These are phyloP conservation scores for Agonopterix arenella DNA, from an alignment of 2,888 invertebrate species.

Conservation along the genomic window DNA sequence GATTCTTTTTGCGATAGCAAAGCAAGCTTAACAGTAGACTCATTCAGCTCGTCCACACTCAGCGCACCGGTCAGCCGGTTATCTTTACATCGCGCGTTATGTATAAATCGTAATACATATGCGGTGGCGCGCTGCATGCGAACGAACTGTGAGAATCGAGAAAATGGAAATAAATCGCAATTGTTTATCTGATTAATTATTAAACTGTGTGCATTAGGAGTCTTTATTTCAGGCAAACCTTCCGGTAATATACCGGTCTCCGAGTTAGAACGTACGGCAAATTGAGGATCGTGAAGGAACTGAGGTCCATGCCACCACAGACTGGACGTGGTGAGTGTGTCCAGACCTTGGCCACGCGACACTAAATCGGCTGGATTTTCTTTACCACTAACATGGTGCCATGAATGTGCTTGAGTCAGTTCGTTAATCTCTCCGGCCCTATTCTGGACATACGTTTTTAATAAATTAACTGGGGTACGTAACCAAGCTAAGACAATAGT, in stretches of 20 bases:
- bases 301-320: slow-evolving; percentile 19
- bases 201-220: background rate
- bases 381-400: slow-evolving; percentile 16
- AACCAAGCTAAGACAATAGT: slow-evolving; percentile 20
- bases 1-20: background rate
- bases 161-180: slow-evolving; percentile 4
- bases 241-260: slow-evolving; percentile 1
- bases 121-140: slow-evolving; percentile 9
- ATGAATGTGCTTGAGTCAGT: slow-evolving; percentile 10
- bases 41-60: background rate
- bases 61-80: background rate
- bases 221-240: slow-evolving; percentile 8
- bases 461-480: slow-evolving; percentile 9
- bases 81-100: background rate
- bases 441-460: slow-evolving; percentile 15
- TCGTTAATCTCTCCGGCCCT: slow-evolving; percentile 15
- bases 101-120: slow-evolving; percentile 14
- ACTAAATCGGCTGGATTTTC: slow-evolving; percentile 19
- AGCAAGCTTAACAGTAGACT: background rate
- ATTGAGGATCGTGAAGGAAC: slow-evolving; percentile 8
- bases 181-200: slow-evolving; percentile 3
- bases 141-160: slow-evolving; percentile 7
- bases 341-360: slow-evolving; percentile 13
- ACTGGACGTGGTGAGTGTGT: slow-evolving; percentile 5
- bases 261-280: background rate